A percentile compares a stretch with the other conserved stretches of the same genome.
These are phyloP conservation scores for Drosophila mauritiana DNA, from an alignment of 1,140 invertebrate species.

Conservation along the genomic window DNA sequence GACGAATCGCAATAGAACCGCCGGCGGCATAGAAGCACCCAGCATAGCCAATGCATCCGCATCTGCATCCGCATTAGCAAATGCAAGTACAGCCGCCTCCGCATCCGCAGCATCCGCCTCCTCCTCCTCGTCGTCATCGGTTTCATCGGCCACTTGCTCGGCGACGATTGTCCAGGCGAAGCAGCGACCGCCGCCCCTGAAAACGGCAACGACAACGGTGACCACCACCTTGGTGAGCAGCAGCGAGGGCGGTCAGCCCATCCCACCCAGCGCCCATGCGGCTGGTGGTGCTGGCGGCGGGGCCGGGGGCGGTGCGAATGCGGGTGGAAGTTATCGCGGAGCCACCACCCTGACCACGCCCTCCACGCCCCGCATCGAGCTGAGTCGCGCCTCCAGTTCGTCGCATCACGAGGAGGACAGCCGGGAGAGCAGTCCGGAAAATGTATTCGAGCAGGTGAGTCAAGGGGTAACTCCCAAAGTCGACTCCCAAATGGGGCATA, in stretches of 20 bases:
- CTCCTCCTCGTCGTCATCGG: constrained; percentile 55
- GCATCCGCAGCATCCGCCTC: constrained; percentile 43
- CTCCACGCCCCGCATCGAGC: constrained; percentile 93
- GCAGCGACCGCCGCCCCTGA: constrained; percentile 73
- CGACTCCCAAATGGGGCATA: background rate
- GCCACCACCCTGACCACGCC: constrained; percentile 87
- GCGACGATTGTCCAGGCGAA: constrained; percentile 64
- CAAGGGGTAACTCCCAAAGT: no score
- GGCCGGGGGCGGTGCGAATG: background rate
- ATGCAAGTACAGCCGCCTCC: constrained; percentile 10
- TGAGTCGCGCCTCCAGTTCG: constrained; percentile 93
- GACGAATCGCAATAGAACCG: constrained; percentile 24
- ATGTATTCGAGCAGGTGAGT: constrained; percentile 84
- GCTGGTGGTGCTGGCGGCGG: background rate
- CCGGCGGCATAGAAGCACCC: constrained; percentile 47
- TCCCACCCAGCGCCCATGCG: constrained; percentile 25
- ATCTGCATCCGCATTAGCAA: background rate
- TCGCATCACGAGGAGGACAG: constrained; percentile 93
- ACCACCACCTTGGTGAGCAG: constrained; percentile 71
- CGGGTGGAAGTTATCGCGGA: constrained; percentile 50
- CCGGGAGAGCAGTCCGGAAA: constrained; percentile 90
- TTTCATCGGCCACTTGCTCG: constrained; percentile 67
- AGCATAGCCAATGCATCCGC: constrained; percentile 44
- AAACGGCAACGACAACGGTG: constrained; percentile 72
- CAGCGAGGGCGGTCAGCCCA: constrained; percentile 67